Base-by-base conservation (phyloP, 2,888 invertebrate species). In the Patella depressa region DNA sequence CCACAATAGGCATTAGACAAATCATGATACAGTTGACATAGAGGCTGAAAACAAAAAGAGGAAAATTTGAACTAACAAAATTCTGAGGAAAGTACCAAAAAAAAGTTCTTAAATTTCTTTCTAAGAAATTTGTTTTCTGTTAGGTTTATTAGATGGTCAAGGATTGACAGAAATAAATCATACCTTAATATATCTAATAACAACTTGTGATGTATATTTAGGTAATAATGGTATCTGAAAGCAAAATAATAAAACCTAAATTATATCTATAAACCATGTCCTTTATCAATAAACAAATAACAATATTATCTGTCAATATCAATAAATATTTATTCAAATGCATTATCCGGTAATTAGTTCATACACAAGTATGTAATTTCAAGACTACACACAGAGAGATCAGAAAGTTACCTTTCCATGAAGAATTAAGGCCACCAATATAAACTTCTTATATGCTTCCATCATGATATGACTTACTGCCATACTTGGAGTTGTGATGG, bases 381-480 rank as follows among this genome's bases (percentile, higher is more conserved):
- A 45, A 45, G 45, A 45, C 45, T 45, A 45, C 45, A 45, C 7
- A 72, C 45, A 45, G 53, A 7, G 15, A 54, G 55, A 15, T 19
- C 54, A 11, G 12, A 72, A 17, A 54, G 3, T 77, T 80, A 97
- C 96, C 94, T 97, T 97, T 89, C 98, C 98, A 92, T 97, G 95
- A 80, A 97, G 93, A 89, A 98, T 96, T 78, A 98, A 93, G 65
- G 97, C 97, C 59, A 98, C 95, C 83, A 99, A 93, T 87, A 98
- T 95, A 89, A 96, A 98, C 92, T 99, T 99, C 92, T 98, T 98
- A 92, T 98, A 98, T 17, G 98, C 95, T 93, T 98, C 98, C 80
- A 99, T 93, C 97, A 98, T 98, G 80, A 99, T 97, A 91, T 98
- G 97, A 80, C 98, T 98, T 79, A 98, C 96, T 59, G 90, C 91